phyloP scores from a whole-genome alignment of 2,113 vertebrate species.

The Ammospiza nelsoni region DNA sequence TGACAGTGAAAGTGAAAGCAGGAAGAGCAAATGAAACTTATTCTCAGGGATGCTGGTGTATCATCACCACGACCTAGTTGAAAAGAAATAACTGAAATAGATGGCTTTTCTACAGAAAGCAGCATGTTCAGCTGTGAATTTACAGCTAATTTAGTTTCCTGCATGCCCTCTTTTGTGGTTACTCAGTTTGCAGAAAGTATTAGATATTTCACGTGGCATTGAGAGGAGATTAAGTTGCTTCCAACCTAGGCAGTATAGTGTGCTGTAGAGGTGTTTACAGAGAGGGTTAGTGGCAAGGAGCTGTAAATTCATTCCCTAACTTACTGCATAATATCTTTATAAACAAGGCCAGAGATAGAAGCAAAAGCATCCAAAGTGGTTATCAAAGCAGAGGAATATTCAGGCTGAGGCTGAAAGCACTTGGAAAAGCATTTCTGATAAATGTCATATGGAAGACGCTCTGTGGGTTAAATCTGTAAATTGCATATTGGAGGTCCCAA shows the following conservation, averaged over 20 bases:
- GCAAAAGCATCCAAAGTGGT: background rate
- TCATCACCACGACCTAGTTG: background rate
- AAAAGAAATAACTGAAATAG: background rate
- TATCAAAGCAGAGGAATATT: background rate
- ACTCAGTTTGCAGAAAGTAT: background rate
- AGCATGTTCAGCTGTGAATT: background rate
- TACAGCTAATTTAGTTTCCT: constrained; percentile 3
- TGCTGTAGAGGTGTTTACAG: background rate
- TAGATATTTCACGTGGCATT: background rate
- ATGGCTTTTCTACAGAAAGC: background rate
- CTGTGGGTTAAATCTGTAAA: background rate
- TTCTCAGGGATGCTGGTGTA: background rate
- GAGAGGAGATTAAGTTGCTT: background rate
- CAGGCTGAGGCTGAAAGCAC: background rate
- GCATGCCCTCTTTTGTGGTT: background rate
- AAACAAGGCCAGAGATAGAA: background rate
- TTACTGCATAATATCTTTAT: background rate
- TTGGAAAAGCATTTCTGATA: background rate
- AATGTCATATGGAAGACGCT: background rate
- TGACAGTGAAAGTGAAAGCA: constrained; percentile 8
- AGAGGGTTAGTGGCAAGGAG: background rate
- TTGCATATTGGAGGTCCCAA: fast-evolving
- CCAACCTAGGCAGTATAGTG: background rate
- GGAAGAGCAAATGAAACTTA: constrained; percentile 22
- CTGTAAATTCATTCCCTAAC: background rate